Base-by-base conservation (phyloP, 1,140 invertebrate species). In the Brachystomella parvula region DNA sequence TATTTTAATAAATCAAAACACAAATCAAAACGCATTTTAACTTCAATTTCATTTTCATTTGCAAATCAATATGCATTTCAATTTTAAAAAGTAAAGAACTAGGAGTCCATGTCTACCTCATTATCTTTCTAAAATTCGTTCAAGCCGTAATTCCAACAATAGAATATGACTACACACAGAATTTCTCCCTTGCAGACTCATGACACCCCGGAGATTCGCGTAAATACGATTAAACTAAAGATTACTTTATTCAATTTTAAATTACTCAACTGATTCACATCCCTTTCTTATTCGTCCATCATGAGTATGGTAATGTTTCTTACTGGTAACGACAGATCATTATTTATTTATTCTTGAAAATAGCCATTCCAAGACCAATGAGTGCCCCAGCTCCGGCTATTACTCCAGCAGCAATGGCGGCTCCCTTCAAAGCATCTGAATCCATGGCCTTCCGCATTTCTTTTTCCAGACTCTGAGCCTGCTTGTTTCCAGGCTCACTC, bases 111-210 rank as follows among this genome's bases (percentile, higher is more conserved):
- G 90, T 93, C 82, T 98, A 99, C 82, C 85, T 99, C 44, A 96
- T 99, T 75, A 94, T 99, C 75, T 99, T 99, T 80, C 83, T 99
- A n/a, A 99, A 99, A 82, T 99, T 99, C 81, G 94, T 99, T 72
- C 92, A 96, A 80, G 95, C 95, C 49, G 94, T 99, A 70, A 99
- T 99, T 79, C 97, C 97, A 60, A 99, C 97, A 17, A 94, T 99
- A 75, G 96, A 99, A 80, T 99, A 99, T 78, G 97, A 99, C 82
- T 99, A 93, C 80, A 99, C 96, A 47, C 91, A 96, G 79, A 96
- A 97, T 80, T 95, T 98, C 78, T 87, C 89, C 73, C 86, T 98
- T 12, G n/a, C n/a, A n/a, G n/a, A n/a, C n/a, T n/a, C n/a, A n/a
- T n/a, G n/a, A n/a, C n/a, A n/a, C n/a, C n/a, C n/a, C n/a, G n/a